A percentile compares a stretch with the other conserved stretches of the same genome.
Evolutionary conservation across 2,888 invertebrate genomes (phyloP).

Genomic region (Crematogaster levior): DNA sequence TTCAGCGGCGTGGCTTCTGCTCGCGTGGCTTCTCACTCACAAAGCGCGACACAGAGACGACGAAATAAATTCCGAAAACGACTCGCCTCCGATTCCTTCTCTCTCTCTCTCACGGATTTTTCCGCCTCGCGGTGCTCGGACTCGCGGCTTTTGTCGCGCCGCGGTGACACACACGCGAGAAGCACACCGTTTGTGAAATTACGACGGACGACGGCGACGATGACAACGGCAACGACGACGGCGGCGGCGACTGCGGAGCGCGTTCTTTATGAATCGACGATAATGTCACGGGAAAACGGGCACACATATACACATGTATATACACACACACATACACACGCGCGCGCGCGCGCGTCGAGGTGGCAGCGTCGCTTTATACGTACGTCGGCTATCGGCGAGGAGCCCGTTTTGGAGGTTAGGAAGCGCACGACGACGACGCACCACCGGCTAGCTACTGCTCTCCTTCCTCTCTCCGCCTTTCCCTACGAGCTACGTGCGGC

Average conservation of each 20-base stretch:
- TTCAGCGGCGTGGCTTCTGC: background rate
- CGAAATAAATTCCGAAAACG: too few relatives aligned
- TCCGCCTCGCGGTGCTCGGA: background rate
- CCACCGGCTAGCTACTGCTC: conserved; percentile 55
- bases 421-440: conserved; percentile 67
- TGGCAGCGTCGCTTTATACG: conserved; percentile 44
- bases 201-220: background rate
- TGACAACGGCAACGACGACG: background rate
- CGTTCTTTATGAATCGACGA: conserved; percentile 57
- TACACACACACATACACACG: conserved; percentile 1
- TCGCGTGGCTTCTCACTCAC: conserved; percentile 18
- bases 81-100: too few relatives aligned
- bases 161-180: conserved; percentile 4
- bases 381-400: conserved; percentile 71
- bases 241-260: background rate
- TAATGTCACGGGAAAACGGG: conserved; percentile 56
- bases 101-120: background rate
- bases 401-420: conserved; percentile 78
- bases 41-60: background rate
- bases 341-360: conserved; percentile 36
- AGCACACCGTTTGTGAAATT: background rate
- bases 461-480: conserved; percentile 53
- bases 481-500: conserved; percentile 46
- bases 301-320: background rate
- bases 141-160: too few relatives aligned